These are phyloP conservation scores for Muraenolepis orangiensis DNA, from an alignment of 2,797 vertebrate genomes.

Conservation along the genomic window DNA sequence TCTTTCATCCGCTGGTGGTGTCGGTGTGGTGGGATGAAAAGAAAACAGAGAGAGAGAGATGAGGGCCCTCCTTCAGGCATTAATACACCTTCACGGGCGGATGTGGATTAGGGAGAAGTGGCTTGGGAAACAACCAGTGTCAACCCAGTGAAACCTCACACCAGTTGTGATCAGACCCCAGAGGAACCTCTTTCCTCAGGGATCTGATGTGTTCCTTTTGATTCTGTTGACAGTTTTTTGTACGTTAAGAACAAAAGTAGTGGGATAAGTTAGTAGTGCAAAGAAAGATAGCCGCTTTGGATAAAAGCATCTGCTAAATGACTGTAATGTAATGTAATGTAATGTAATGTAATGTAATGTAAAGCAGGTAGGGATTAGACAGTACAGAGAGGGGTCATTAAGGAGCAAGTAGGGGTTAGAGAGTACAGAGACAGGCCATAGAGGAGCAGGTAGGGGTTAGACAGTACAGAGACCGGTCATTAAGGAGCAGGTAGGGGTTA, in stretches of 20 bases:
- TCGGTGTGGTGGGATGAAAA: conserved; percentile 1
- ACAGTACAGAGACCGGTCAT: no score
- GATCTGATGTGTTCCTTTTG: not conserved
- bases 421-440: no score
- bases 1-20: conserved; percentile 57
- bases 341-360: no score
- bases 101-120: not conserved
- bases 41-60: not conserved
- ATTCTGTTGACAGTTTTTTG: not conserved
- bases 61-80: not conserved
- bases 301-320: no score
- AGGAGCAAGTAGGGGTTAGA: no score
- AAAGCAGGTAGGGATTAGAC: no score
- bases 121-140: not conserved
- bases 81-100: not conserved
- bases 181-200: not conserved
- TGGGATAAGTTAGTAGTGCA: not conserved
- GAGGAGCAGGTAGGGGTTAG: no score
- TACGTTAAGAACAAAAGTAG: not conserved
- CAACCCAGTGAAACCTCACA: not conserved
- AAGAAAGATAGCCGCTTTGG: not conserved
- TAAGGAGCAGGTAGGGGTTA: no score
- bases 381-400: no score
- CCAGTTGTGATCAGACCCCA: no score
- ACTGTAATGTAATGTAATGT: no score